phyloP scores from a whole-genome alignment of 2,113 vertebrate species.

The Tonatia bakeri region DNA sequence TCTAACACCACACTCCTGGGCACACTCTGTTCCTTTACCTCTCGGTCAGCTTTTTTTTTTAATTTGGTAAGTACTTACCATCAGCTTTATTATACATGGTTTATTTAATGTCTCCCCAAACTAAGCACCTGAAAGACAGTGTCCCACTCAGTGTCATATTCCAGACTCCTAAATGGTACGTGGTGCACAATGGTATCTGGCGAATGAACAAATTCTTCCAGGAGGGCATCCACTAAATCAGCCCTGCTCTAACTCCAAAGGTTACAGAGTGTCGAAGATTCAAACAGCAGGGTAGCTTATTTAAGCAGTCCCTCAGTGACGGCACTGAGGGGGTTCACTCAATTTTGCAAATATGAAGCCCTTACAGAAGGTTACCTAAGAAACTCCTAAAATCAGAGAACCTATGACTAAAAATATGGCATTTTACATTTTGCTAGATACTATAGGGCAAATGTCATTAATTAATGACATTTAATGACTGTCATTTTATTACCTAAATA shows the following conservation, averaged over 20 bases:
- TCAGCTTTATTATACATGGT: not conserved
- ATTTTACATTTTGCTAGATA: not conserved
- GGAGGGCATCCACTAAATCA: not conserved
- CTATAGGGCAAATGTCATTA: not conserved
- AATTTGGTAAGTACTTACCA: not conserved
- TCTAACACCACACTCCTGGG: not conserved
- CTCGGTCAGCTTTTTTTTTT: not conserved
- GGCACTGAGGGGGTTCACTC: not conserved
- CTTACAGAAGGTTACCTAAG: not conserved
- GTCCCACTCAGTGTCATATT: not conserved
- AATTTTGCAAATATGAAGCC: not conserved
- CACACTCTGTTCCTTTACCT: not conserved
- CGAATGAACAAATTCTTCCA: not conserved
- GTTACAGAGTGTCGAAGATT: not conserved
- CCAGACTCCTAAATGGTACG: not conserved
- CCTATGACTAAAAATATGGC: not conserved
- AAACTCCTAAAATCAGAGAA: not conserved
- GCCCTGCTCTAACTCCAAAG: not conserved
- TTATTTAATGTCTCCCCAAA: not conserved
- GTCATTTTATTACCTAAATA: slow-evolving; percentile 1
- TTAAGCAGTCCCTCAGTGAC: not conserved
- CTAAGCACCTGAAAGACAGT: not conserved
- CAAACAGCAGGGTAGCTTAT: not conserved
- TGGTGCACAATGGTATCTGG: not conserved
- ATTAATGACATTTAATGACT: not conserved